Percentiles rank a stretch among this genome's conserved stretches.
Conservation (phyloP, 2,113 vertebrate genomes). For the Xenus cinereus region DNA sequence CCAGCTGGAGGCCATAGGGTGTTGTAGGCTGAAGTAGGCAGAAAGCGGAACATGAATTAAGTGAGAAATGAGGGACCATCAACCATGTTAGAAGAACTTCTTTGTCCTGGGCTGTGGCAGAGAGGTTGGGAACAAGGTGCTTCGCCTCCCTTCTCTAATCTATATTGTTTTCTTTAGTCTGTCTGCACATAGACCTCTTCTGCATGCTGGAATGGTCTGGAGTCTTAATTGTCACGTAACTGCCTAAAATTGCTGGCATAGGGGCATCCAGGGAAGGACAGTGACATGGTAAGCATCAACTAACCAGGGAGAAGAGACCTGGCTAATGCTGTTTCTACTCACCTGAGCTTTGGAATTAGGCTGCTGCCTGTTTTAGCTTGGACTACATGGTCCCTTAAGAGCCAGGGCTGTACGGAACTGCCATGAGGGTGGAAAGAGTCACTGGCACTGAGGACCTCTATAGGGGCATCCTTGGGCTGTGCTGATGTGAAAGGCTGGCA, state of each 20-base stretch:
- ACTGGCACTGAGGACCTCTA: background rate
- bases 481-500: background rate
- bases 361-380: background rate
- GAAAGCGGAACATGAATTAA: background rate
- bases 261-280: background rate
- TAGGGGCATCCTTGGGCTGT: background rate
- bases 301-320: background rate
- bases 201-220: background rate
- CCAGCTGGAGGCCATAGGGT: background rate
- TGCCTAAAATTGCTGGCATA: background rate
- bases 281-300: background rate
- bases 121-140: background rate
- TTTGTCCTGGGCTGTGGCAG: background rate
- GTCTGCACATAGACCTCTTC: background rate
- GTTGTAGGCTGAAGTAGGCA: background rate
- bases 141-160: background rate
- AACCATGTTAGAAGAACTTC: background rate
- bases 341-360: background rate
- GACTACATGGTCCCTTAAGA: rapidly evolving
- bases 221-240: background rate
- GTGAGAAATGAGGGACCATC: background rate
- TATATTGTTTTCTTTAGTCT: background rate
- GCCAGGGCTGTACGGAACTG: background rate
- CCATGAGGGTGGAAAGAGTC: rapidly evolving
- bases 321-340: background rate